Conservation (phyloP, 2,888 invertebrate species). For the Pinctada fucata region DNA sequence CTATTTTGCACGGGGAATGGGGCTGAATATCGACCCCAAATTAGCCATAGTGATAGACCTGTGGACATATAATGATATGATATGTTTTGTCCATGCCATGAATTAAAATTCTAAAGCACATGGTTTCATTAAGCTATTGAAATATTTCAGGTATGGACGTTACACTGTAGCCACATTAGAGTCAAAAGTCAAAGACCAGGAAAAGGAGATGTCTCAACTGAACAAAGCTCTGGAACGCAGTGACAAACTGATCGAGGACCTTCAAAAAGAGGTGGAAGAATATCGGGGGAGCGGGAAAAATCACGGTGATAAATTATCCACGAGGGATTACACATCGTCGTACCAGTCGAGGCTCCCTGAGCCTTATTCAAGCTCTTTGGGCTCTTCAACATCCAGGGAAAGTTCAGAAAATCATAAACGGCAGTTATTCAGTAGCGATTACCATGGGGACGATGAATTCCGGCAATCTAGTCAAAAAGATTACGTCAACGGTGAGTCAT, state of each 20-base stretch:
- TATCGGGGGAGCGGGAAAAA: conserved; percentile 30
- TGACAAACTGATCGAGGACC: conserved; percentile 72
- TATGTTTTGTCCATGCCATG: too few species aligned
- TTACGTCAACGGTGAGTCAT: conserved; percentile 39
- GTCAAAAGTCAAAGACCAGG: conserved; percentile 66
- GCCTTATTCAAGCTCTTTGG: background rate
- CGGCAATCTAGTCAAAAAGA: conserved; percentile 17
- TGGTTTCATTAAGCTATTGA: background rate
- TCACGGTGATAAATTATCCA: conserved; percentile 41
- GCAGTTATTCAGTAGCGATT: conserved; percentile 54
- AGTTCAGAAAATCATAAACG: conserved; percentile 47
- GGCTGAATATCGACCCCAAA: too few species aligned
- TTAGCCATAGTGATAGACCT: too few species aligned
- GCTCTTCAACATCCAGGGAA: conserved; percentile 20
- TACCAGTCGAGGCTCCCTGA: conserved; percentile 1
- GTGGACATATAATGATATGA: too few species aligned
- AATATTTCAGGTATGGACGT: conserved; percentile 69
- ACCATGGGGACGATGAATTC: conserved; percentile 8
- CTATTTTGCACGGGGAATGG: too few species aligned
- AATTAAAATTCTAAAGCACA: too few species aligned
- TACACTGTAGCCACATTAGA: conserved; percentile 73
- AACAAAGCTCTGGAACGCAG: conserved; percentile 72
- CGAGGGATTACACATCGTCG: background rate
- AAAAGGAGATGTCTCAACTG: conserved; percentile 70
- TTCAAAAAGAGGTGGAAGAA: conserved; percentile 62